Conservation (phyloP, 2,797 vertebrate species). For the Tokudaia tokunoshimensis region DNA sequence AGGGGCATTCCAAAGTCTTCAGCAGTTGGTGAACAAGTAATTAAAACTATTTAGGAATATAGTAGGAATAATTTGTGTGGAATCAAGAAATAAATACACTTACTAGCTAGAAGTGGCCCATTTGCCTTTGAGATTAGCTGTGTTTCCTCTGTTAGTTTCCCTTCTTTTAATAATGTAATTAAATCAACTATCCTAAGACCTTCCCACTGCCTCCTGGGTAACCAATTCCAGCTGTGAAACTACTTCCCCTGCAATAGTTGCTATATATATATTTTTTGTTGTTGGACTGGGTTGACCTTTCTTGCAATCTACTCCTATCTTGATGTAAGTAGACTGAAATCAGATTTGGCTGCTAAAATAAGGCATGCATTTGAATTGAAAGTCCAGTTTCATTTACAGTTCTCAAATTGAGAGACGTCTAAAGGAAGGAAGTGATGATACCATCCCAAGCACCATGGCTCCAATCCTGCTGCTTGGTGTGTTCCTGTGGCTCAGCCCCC, state of each 20-base stretch:
- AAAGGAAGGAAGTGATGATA: slow-evolving; percentile 63
- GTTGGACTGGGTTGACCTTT: slow-evolving; percentile 65
- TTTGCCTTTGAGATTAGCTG: slow-evolving; percentile 62
- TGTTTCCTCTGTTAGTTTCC: slow-evolving; percentile 60
- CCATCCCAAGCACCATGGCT: slow-evolving; percentile 67
- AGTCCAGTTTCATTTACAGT: slow-evolving; percentile 45
- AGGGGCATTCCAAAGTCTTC: not conserved
- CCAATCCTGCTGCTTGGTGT: slow-evolving; percentile 53
- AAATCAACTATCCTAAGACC: slow-evolving; percentile 73
- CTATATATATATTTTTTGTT: slow-evolving; percentile 57
- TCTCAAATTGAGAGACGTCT: slow-evolving; percentile 68
- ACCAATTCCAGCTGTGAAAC: slow-evolving; percentile 79
- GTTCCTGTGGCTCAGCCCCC: slow-evolving; percentile 81
- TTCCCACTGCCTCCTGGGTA: slow-evolving; percentile 71
- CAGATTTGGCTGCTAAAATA: slow-evolving; percentile 58
- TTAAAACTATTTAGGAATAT: not conserved
- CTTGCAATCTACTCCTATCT: slow-evolving; percentile 58
- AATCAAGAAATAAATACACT: slow-evolving; percentile 42
- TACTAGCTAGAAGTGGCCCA: not conserved
- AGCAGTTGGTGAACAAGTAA: not conserved
- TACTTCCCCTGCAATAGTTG: slow-evolving; percentile 61
- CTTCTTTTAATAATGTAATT: slow-evolving; percentile 71
- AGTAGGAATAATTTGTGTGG: not conserved
- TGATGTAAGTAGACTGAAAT: slow-evolving; percentile 72
- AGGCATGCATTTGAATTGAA: slow-evolving; percentile 66